Conservation (phyloP, 2,797 vertebrate species). For the Pagetopsis macropterus region DNA sequence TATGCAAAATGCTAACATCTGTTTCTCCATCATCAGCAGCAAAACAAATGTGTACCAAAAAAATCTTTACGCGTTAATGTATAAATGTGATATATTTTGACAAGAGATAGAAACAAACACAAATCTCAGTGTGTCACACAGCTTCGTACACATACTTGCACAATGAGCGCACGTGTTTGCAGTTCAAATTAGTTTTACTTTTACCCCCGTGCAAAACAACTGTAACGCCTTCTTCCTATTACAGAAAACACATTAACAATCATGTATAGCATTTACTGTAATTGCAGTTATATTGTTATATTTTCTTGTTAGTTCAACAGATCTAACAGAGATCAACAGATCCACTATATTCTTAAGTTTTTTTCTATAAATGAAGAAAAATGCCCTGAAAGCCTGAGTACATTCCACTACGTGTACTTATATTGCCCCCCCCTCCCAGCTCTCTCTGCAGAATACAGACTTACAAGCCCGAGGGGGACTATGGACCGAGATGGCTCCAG, state of each 20-base stretch:
- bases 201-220: slow-evolving; percentile 33
- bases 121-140: slow-evolving; percentile 60
- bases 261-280: neutral
- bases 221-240: slow-evolving; percentile 4
- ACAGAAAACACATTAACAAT: neutral
- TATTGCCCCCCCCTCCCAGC: neutral
- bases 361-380: neutral
- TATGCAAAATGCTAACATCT: slow-evolving; percentile 84
- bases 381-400: slow-evolving; percentile 13
- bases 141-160: slow-evolving; percentile 76
- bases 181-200: slow-evolving; percentile 55
- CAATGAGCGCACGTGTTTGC: slow-evolving; percentile 66
- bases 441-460: slow-evolving; percentile 39
- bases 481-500: slow-evolving; percentile 62
- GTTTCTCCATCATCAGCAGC: slow-evolving; percentile 76
- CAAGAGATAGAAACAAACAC: slow-evolving; percentile 76
- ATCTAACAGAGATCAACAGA: neutral
- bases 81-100: slow-evolving; percentile 76
- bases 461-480: slow-evolving; percentile 50
- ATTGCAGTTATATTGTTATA: neutral
- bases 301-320: neutral
- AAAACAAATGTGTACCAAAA: slow-evolving; percentile 68
- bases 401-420: slow-evolving; percentile 39
- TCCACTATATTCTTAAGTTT: slow-evolving; percentile 1
- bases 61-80: slow-evolving; percentile 66